phyloP scores from a whole-genome alignment of 2,888 invertebrate genomes.

The Nomada fabriciana region DNA sequence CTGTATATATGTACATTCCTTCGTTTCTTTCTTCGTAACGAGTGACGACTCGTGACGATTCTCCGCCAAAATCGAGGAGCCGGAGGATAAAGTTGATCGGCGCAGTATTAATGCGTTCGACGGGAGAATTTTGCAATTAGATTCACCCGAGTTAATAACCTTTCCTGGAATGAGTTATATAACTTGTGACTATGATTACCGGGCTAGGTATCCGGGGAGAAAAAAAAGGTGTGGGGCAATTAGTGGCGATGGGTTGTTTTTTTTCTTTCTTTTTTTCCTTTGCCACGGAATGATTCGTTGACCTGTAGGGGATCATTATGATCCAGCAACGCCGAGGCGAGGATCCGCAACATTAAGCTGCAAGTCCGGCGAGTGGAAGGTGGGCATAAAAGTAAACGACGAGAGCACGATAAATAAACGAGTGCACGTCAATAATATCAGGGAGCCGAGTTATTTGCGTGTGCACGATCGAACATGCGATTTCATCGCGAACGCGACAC shows the following conservation, averaged over 20 bases:
- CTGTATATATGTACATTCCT: no score
- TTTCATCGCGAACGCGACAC: constrained; percentile 19
- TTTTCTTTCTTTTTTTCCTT: neutral
- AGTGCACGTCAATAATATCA: constrained; percentile 30
- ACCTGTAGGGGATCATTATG: constrained; percentile 21
- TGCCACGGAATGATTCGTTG: neutral
- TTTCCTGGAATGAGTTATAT: no score
- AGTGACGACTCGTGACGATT: no score
- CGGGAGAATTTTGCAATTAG: no score
- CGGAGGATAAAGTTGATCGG: no score
- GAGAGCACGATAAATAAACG: constrained; percentile 36
- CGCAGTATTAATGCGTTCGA: no score
- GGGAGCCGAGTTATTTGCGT: constrained; percentile 25
- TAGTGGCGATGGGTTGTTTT: neutral
- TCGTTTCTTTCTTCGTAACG: no score
- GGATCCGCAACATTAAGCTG: constrained; percentile 4
- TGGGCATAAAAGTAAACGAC: constrained; percentile 6
- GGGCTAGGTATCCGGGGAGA: neutral
- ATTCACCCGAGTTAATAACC: no score
- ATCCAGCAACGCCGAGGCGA: neutral
- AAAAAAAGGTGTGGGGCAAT: constrained; percentile 17
- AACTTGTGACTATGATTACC: neutral
- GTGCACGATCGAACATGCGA: constrained; percentile 11
- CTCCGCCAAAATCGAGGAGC: no score
- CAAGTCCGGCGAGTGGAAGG: neutral